Evolutionary conservation across 2,797 vertebrate genomes (phyloP), one percentile per base, ranked within the genome.

Genomic region (Podargus strigoides): DNA sequence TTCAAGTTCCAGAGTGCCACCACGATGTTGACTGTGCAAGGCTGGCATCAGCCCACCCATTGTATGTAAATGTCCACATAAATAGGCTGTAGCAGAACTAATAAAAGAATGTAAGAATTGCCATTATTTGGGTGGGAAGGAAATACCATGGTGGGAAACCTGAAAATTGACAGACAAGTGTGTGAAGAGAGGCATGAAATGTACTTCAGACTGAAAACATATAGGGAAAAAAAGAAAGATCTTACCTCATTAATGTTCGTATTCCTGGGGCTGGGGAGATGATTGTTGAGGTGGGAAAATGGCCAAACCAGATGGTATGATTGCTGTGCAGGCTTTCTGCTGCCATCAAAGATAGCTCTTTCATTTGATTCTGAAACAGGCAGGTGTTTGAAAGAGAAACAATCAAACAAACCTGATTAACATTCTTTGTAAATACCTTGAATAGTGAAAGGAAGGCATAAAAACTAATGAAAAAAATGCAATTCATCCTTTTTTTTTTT

Each of bases 241-340:
- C 80, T 97, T 90, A 99, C 99, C 98, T 99, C 99, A 99, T 99
- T 85, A 99, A 67, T 28, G 97, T 95, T 73, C 98, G 97, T 87
- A 99, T 96, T 89, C 99, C 99, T 9, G 99, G 99, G 59, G 98
- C 98, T 9, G 98, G 97, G 6, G 99, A 99, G 95, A 99, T 98
- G 46, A 99, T 97, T 21, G 99, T 98, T 73, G 99, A 99, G 23
- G 99, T 99, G 91, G 99, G 98, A 96, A 98, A 99, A 96, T 99
- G 99, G 92, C 99, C 99, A 96, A 99, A 99, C 99, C 99, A 99
- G 97, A 99, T 89, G 14, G 98, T 98, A 93, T 99, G 99, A 97
- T 99, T 99, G 97, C 98, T 99, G 60, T 49, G 94, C 69, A 97
- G 96, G 94, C 98, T 99, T 97, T 99, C 97, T 53, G 85, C 89